Percentiles rank a stretch among this genome's conserved stretches.
phyloP scores from a whole-genome alignment of 2,888 invertebrate genomes.

The Capitulum mitella region DNA sequence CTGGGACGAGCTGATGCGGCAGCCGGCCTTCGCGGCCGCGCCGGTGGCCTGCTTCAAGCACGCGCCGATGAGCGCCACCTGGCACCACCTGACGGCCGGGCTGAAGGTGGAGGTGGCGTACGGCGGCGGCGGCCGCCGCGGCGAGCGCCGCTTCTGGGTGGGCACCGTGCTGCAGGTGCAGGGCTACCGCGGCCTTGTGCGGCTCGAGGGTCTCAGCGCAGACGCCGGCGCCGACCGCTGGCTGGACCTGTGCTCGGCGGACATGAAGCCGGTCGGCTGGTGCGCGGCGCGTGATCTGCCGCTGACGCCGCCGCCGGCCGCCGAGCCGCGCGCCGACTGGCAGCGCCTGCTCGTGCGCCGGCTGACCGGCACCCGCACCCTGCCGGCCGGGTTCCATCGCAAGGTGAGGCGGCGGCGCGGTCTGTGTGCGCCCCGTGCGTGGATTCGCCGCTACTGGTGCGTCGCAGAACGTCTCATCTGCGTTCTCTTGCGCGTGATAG shows the following conservation, averaged over 20 bases:
- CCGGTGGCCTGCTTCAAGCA: constrained; percentile 30
- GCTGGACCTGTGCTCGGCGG: constrained; percentile 87
- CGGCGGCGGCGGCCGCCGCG: background rate
- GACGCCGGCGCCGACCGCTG: constrained; percentile 89
- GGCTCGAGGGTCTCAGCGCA: constrained; percentile 87
- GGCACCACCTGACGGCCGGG: background rate
- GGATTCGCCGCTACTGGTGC: background rate
- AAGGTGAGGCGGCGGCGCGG: too few relatives aligned
- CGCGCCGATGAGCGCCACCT: background rate
- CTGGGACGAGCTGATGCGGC: constrained; percentile 41
- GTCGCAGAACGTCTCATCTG: background rate
- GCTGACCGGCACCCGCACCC: constrained; percentile 86
- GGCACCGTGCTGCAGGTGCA: constrained; percentile 62
- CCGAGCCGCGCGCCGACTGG: constrained; percentile 75
- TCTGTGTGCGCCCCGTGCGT: background rate
- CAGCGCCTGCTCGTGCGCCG: constrained; percentile 87
- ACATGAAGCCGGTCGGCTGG: constrained; percentile 97
- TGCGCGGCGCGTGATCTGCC: constrained; percentile 92
- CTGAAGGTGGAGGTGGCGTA: background rate
- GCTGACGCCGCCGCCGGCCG: constrained; percentile 68
- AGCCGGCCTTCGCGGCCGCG: constrained; percentile 46
- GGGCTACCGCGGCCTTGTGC: constrained; percentile 53
- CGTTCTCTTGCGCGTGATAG: background rate
- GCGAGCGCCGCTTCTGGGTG: constrained; percentile 18
- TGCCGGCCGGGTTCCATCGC: constrained; percentile 72